These are phyloP conservation scores for Desmodus rotundus DNA, from an alignment of 2,113 vertebrate genomes.

Conservation along the genomic window DNA sequence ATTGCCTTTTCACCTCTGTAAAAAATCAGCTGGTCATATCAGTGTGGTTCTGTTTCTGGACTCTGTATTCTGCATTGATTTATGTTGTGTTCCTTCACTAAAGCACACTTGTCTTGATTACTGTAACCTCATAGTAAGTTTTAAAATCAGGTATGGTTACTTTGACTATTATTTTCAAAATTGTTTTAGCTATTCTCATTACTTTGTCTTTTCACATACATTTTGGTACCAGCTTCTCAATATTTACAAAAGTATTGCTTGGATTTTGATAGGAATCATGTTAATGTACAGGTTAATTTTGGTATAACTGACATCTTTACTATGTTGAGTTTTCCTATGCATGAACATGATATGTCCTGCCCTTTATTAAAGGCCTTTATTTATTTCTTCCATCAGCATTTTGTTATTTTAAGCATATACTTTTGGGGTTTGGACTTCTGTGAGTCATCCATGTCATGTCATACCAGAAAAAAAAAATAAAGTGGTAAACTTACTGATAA, in stretches of 20 bases:
- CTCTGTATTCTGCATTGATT: neutral
- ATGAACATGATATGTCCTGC: neutral
- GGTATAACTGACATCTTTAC: neutral
- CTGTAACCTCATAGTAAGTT: constrained; percentile 2
- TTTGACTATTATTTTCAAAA: neutral
- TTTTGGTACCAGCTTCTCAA: neutral
- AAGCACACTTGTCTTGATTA: constrained; percentile 1
- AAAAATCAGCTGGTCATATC: neutral
- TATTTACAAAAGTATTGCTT: constrained; percentile 24
- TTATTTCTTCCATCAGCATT: neutral
- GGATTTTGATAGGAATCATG: neutral
- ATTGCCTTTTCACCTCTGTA: neutral
- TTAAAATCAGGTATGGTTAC: neutral
- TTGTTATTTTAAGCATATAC: neutral
- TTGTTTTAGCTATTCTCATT: neutral
- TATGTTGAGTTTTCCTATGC: neutral
- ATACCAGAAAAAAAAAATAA: neutral
- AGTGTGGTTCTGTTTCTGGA: neutral
- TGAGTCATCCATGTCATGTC: neutral
- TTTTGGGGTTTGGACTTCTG: neutral
- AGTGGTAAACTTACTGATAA: neutral
- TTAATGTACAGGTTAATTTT: neutral
- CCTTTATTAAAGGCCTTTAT: constrained; percentile 27
- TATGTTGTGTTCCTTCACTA: neutral
- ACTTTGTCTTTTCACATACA: neutral